Base-by-base conservation (phyloP, 2,888 invertebrate genomes). In the Ormyrus rosae region DNA sequence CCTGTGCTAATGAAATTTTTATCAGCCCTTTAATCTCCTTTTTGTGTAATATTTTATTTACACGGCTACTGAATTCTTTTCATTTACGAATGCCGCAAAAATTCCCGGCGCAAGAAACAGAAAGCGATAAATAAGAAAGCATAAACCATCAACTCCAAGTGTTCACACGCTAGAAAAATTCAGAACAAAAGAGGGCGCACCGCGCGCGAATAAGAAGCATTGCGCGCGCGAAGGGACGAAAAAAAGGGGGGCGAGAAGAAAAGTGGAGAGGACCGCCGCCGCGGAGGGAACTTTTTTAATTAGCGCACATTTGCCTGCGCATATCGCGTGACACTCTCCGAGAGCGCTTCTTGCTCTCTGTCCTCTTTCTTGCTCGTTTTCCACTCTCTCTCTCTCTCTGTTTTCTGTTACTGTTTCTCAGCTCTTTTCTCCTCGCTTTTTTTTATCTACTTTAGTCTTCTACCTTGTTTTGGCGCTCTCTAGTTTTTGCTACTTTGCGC, bases 301-400 rank as follows among this genome's bases (percentile, higher is more conserved):
- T 85, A 85, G 84, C 84, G 84, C 82, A 83, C 83, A 84, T 83
- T 82, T 80, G 82, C 83, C 80, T 83, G 84, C 34, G 34, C 82
- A 82, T 83, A 81, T 75, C 71, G 67, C 82, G 83, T 76, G 83
- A 84, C 82, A 82, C 67, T 81, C 79, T 34, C 34, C 34, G 34
- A 34, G 34, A 34, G 34, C 81, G 81, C 78, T 72, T 61, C 83
- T 82, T 79, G 81, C 65, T 78, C 81, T 77, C 80, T 81, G n/a
- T 13, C 81, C 65, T 78, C 81, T 77, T 79, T 81, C 34, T 13
- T 67, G 34, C 63, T 53, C 11, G 55, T n/a, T 68, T 45, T 73
- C n/a, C 34, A 45, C 58, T 72, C 34, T 34, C 34, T 34, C 34
- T 34, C 34, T 34, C 34, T 34, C 34, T 34, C 53, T 70, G 19